A percentile compares a stretch with the other conserved stretches of the same genome.
These are phyloP conservation scores for Linnaemya vulpina DNA, from an alignment of 2,888 invertebrate species.

Conservation along the genomic window DNA sequence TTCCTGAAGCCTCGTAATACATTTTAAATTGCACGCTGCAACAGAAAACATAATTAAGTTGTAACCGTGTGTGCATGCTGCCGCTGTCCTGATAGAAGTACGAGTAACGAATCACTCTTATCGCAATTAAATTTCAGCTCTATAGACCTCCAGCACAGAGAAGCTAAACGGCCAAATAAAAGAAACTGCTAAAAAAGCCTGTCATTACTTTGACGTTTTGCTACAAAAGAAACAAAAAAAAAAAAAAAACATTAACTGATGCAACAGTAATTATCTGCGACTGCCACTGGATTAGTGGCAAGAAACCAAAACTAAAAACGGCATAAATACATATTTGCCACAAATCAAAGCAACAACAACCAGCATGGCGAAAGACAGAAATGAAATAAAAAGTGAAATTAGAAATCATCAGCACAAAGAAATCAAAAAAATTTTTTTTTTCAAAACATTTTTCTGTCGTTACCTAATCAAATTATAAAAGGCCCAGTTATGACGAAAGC, in stretches of 20 bases:
- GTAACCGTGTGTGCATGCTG: too few species aligned
- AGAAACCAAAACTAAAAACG: conserved; percentile 16
- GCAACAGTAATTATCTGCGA: conserved; percentile 58
- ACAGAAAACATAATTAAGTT: not conserved
- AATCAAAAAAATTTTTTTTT: conserved; percentile 34
- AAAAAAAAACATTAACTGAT: conserved; percentile 51
- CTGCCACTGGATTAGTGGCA: conserved; percentile 40
- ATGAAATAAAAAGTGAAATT: conserved; percentile 43
- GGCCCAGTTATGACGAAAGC: conserved; percentile 60
- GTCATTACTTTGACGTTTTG: conserved; percentile 55
- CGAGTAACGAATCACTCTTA: conserved; percentile 4
- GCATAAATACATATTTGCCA: not conserved
- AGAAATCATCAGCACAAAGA: conserved; percentile 42
- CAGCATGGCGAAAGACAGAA: conserved; percentile 21
- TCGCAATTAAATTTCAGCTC: conserved; percentile 29
- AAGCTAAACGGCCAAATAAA: conserved; percentile 11
- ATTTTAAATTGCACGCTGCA: too few species aligned
- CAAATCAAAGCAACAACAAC: conserved; percentile 34
- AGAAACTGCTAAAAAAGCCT: conserved; percentile 24
- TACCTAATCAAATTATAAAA: conserved; percentile 56
- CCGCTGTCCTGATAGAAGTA: not conserved
- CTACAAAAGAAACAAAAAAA: too few species aligned
- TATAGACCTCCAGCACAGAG: conserved; percentile 35
- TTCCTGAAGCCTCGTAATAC: too few species aligned
- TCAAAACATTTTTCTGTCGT: conserved; percentile 30